These are phyloP conservation scores for Drosophila engyochracea DNA, from an alignment of 2,888 invertebrate species.

Conservation along the genomic window DNA sequence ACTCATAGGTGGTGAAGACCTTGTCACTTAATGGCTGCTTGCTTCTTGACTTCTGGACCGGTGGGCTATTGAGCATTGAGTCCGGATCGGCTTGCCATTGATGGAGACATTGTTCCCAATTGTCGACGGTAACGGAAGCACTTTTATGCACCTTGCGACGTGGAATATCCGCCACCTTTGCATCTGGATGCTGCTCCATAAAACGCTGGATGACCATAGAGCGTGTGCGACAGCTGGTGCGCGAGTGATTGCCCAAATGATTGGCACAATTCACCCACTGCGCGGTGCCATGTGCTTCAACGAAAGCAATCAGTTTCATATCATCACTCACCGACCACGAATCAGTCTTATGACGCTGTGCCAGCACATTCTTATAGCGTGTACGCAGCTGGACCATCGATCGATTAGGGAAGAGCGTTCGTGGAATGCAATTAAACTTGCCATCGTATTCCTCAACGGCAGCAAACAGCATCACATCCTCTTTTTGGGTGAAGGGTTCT, in stretches of 20 bases:
- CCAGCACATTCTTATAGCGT: constrained; percentile 87
- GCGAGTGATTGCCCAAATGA: constrained; percentile 86
- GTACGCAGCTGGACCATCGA: constrained; percentile 88
- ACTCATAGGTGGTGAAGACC: constrained; percentile 68
- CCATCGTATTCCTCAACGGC: constrained; percentile 88
- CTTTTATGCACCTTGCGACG: constrained; percentile 64
- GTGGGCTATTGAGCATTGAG: neutral
- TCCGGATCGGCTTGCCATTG: constrained; percentile 61
- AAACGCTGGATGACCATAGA: constrained; percentile 87
- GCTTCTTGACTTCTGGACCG: neutral
- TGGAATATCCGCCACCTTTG: constrained; percentile 76
- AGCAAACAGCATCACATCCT: constrained; percentile 89
- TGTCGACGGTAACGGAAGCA: constrained; percentile 68
- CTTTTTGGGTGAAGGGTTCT: constrained; percentile 88
- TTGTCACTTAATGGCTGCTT: constrained; percentile 39
- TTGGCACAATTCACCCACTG: constrained; percentile 87
- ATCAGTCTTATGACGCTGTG: constrained; percentile 84
- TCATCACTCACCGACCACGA: constrained; percentile 89
- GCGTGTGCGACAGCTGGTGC: constrained; percentile 88
- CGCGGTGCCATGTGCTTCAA: constrained; percentile 86
- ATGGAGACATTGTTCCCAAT: constrained; percentile 81
- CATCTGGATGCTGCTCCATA: constrained; percentile 86
- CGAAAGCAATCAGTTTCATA: constrained; percentile 86
- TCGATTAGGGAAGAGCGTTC: constrained; percentile 88
- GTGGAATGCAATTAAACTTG: constrained; percentile 87